Conservation (phyloP, 2,888 invertebrate genomes). For the Eupithecia inturbata region DNA sequence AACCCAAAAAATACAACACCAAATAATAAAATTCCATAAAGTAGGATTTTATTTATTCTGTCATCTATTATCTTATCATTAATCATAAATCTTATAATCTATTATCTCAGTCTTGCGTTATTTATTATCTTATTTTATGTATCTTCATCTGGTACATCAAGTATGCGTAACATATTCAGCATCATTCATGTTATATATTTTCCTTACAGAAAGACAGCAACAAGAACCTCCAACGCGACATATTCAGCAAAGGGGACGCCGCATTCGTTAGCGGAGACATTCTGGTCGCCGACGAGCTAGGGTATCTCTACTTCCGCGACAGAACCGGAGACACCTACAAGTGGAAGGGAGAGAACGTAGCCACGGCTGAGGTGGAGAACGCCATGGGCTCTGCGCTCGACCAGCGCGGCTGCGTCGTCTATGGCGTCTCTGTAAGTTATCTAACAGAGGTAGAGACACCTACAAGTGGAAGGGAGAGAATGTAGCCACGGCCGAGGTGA, state of each 20-base stretch:
- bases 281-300: conserved; percentile 94
- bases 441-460: conserved; percentile 75
- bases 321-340: conserved; percentile 93
- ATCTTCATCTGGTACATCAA: too few species aligned
- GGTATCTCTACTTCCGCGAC: conserved; percentile 96
- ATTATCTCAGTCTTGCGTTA: too few species aligned
- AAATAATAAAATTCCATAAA: too few species aligned
- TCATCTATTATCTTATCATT: too few species aligned
- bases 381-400: conserved; percentile 91
- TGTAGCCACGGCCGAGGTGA: conserved; percentile 97
- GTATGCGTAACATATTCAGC: neutral
- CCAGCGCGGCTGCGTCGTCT: conserved; percentile 92
- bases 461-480: conserved; percentile 98
- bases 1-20: too few species aligned
- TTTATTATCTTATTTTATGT: too few species aligned
- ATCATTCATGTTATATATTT: neutral
- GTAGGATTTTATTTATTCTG: too few species aligned
- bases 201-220: conserved; percentile 87
- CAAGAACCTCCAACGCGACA: conserved; percentile 92
- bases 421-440: conserved; percentile 92
- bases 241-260: conserved; percentile 93
- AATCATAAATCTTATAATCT: too few species aligned
- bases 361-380: conserved; percentile 97
- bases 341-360: conserved; percentile 99
- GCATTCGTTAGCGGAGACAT: conserved; percentile 97